These are phyloP conservation scores for Dinomys branickii DNA, from an alignment of 2,113 vertebrate species.

Conservation along the genomic window DNA sequence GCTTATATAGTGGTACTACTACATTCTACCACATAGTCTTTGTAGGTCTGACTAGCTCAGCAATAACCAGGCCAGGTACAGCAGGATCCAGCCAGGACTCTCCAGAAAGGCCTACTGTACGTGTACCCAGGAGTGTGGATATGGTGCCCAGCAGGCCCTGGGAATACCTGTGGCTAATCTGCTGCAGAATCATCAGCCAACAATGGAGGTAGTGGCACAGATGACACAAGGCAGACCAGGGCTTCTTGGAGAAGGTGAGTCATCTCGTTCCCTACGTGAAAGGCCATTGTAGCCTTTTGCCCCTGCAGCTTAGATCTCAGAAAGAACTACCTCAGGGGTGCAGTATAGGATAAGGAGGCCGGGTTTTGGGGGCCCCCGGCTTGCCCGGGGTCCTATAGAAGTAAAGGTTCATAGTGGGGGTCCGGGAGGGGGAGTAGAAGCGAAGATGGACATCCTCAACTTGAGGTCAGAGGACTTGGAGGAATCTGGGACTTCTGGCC, in stretches of 20 bases:
- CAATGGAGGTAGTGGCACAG: neutral
- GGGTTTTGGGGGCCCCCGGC: neutral
- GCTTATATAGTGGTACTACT: neutral
- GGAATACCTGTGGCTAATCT: neutral
- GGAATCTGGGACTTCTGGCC: neutral
- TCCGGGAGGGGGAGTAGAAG: neutral
- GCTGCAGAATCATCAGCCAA: neutral
- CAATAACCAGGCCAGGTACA: neutral
- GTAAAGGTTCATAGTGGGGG: neutral
- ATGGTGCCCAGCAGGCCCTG: neutral
- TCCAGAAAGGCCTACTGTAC: neutral
- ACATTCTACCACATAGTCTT: neutral
- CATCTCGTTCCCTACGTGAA: neutral
- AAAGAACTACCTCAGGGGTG: neutral
- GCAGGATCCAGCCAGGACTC: neutral
- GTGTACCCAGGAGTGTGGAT: neutral
- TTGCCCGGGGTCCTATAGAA: neutral
- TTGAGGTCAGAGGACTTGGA: neutral
- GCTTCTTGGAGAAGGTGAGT: fast-evolving
- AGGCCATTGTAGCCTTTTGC: neutral
- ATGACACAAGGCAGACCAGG: neutral
- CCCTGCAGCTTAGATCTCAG: neutral
- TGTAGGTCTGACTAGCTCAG: neutral
- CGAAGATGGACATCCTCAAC: neutral
- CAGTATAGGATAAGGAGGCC: neutral